These are phyloP conservation scores for Lepilemur ruficaudatus DNA, from an alignment of 2,797 vertebrate species.

Conservation along the genomic window DNA sequence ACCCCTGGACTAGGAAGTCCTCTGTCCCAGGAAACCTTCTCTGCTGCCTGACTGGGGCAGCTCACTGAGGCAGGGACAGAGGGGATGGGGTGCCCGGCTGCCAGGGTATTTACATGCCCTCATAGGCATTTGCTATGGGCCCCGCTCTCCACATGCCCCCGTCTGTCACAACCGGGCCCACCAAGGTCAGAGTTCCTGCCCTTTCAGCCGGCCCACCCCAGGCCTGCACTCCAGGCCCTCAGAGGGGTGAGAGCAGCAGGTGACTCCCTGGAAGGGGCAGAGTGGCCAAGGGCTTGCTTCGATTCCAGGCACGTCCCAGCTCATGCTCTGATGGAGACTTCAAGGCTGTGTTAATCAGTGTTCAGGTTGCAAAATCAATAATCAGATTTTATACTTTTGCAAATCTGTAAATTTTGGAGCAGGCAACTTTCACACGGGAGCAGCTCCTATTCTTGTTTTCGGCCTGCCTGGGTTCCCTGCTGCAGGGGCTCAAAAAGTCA, in stretches of 20 bases:
- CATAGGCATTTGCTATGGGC: no score
- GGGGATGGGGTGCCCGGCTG: background rate
- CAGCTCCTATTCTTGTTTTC: background rate
- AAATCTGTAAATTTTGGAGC: background rate
- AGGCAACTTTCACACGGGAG: background rate
- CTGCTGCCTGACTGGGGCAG: background rate
- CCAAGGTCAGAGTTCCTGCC: background rate
- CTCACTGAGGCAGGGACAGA: background rate
- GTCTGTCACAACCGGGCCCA: background rate
- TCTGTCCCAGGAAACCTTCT: background rate
- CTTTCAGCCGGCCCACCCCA: background rate
- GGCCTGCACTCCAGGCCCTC: background rate
- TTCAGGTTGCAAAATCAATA: background rate
- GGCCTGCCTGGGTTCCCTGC: background rate
- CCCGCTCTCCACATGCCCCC: rapidly evolving
- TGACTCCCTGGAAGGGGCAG: background rate
- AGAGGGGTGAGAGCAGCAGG: background rate
- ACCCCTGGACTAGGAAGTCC: no score
- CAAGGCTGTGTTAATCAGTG: background rate
- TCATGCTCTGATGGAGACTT: no score
- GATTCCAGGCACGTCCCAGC: background rate
- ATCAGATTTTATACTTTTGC: background rate
- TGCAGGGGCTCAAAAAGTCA: background rate
- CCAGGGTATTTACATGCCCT: background rate
- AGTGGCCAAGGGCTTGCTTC: background rate